phyloP scores from a whole-genome alignment of 2,797 vertebrate species.

The Bufotes viridis region DNA sequence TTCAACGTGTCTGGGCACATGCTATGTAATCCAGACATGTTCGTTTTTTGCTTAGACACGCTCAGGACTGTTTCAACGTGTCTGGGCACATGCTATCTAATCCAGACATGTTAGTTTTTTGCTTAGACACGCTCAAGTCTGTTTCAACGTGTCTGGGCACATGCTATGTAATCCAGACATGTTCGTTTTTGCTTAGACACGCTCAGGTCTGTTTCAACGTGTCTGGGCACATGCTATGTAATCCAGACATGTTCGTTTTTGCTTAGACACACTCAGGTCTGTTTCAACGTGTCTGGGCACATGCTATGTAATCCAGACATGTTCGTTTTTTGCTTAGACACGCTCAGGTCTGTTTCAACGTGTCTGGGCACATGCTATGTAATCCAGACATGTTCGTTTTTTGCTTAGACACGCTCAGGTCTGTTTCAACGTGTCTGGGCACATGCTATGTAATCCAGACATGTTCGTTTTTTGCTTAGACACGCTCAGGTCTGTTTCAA shows the following conservation, averaged over 20 bases:
- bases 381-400: too few species aligned
- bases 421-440: slow-evolving; percentile 8
- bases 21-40: not conserved
- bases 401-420: not conserved
- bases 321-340: too few species aligned
- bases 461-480: too few species aligned
- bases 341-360: too few species aligned
- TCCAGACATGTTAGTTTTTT: not conserved
- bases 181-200: too few species aligned
- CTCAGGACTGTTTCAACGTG: not conserved
- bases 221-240: too few species aligned
- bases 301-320: not conserved
- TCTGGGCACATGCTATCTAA: not conserved
- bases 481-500: too few species aligned
- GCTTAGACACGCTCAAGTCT: not conserved
- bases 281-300: slow-evolving; percentile 5
- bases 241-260: too few species aligned
- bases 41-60: not conserved
- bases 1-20: slow-evolving; percentile 12
- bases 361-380: too few species aligned
- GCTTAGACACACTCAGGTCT: not conserved
- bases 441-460: not conserved
- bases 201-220: too few species aligned
- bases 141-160: slow-evolving; percentile 5
- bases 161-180: not conserved